phyloP scores from a whole-genome alignment of 2,113 vertebrate genomes.

The Piaya cayana region DNA sequence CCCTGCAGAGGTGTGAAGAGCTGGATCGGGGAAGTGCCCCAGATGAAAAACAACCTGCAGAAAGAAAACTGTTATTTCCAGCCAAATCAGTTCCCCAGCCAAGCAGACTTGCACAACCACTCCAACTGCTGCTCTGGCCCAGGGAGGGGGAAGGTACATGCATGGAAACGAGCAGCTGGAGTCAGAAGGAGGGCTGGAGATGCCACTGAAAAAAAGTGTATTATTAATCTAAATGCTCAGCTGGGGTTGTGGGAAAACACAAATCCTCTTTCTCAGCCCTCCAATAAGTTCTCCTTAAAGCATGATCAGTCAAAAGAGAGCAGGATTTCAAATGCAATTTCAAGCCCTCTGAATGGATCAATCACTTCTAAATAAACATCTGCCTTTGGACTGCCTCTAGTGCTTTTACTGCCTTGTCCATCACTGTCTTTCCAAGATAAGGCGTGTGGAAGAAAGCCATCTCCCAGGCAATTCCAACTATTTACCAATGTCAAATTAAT shows the following conservation, averaged over 20 bases:
- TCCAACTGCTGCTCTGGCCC: background rate
- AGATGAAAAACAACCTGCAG: background rate
- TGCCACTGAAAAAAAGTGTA: background rate
- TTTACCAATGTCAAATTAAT: constrained; percentile 64
- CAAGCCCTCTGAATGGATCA: constrained; percentile 56
- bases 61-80: background rate
- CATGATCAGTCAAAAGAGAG: constrained; percentile 22
- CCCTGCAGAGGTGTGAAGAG: rapidly evolving
- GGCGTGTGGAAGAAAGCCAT: constrained; percentile 59
- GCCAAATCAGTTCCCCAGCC: background rate
- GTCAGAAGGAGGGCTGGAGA: background rate
- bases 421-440: constrained; percentile 64
- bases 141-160: background rate
- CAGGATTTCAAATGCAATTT: constrained; percentile 51
- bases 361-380: constrained; percentile 60
- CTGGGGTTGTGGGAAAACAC: constrained; percentile 27
- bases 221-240: constrained; percentile 35
- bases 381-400: constrained; percentile 53
- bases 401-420: constrained; percentile 59
- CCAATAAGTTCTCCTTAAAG: constrained; percentile 17
- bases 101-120: background rate
- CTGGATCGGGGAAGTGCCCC: rapidly evolving
- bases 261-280: constrained; percentile 34
- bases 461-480: constrained; percentile 54
- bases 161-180: constrained; percentile 21